phyloP scores from a whole-genome alignment of 2,888 invertebrate genomes.

The Autographa gamma region DNA sequence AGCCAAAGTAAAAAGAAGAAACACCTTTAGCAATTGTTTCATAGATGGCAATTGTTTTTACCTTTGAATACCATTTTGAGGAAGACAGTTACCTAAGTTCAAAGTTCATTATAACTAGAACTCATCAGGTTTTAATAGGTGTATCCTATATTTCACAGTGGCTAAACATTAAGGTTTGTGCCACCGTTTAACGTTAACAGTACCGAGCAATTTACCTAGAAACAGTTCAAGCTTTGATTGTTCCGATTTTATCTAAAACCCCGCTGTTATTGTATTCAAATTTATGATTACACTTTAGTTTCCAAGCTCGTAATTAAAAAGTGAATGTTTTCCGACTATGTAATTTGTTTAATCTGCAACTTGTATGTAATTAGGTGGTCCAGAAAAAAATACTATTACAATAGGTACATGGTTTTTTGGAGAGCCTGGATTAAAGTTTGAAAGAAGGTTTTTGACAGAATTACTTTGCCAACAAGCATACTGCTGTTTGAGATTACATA shows the following conservation, averaged over 20 bases:
- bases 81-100: too few relatives aligned
- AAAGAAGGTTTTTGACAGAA: too few relatives aligned
- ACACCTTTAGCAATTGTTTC: too few relatives aligned
- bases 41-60: neutral
- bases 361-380: neutral
- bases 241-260: constrained; percentile 11
- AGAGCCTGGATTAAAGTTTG: neutral
- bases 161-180: constrained; percentile 33
- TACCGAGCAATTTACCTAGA: constrained; percentile 28
- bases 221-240: constrained; percentile 14
- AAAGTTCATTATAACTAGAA: constrained; percentile 2
- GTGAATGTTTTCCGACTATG: constrained; percentile 14
- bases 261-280: constrained; percentile 19
- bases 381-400: neutral
- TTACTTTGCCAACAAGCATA: neutral
- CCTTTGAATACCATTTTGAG: neutral
- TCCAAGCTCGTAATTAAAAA: constrained; percentile 26
- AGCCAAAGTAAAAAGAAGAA: too few relatives aligned
- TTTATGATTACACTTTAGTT: constrained; percentile 12
- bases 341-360: constrained; percentile 1
- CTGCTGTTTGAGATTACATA: too few relatives aligned
- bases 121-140: constrained; percentile 7
- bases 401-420: neutral
- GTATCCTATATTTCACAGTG: constrained; percentile 31
- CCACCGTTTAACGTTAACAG: constrained; percentile 28